These are phyloP conservation scores for Diachasma alloeum DNA, from an alignment of 1,140 invertebrate genomes.

Conservation along the genomic window DNA sequence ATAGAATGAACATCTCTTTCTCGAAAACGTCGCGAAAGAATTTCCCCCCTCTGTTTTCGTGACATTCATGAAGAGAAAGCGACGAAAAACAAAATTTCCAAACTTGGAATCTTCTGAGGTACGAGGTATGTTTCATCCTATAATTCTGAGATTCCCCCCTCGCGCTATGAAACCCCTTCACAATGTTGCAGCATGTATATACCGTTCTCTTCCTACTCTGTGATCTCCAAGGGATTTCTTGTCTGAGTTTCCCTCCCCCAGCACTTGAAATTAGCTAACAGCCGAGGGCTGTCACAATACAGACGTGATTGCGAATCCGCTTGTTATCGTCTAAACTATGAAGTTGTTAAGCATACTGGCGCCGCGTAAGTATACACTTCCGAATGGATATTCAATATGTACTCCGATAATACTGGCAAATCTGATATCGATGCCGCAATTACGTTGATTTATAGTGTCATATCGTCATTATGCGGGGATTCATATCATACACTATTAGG, in stretches of 20 bases:
- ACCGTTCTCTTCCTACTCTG: slow-evolving; percentile 27
- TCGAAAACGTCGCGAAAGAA: too few species aligned
- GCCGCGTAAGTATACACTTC: neutral
- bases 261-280: slow-evolving; percentile 49
- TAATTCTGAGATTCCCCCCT: neutral
- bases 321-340: slow-evolving; percentile 57
- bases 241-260: slow-evolving; percentile 55
- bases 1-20: too few species aligned
- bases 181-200: neutral
- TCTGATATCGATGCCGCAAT: neutral
- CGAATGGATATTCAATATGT: neutral
- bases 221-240: slow-evolving; percentile 35
- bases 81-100: neutral
- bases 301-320: slow-evolving; percentile 60
- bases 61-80: too few species aligned
- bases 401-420: neutral
- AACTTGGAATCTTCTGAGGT: neutral
- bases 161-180: neutral
- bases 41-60: too few species aligned
- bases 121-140: neutral
- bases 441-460: neutral
- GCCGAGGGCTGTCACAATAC: slow-evolving; percentile 52
- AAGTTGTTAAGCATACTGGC: neutral
- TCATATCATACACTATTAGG: too few species aligned
- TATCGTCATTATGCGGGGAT: too few species aligned